These are phyloP conservation scores for Scartelaos histophorus DNA, from an alignment of 2,113 vertebrate species.

Conservation along the genomic window DNA sequence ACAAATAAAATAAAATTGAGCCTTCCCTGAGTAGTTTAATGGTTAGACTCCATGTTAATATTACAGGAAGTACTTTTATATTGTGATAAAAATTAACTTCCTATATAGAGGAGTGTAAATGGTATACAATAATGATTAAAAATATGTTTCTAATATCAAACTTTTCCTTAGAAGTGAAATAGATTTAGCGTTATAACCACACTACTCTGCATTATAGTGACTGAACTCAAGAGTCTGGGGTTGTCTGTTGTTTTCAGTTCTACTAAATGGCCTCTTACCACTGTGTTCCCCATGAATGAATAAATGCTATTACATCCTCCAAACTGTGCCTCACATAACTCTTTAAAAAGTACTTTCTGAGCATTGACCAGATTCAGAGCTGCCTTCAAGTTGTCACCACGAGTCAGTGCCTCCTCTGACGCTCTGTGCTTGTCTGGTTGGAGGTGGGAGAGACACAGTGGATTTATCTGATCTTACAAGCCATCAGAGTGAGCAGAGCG, in stretches of 20 bases:
- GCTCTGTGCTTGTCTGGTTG: slow-evolving; percentile 69
- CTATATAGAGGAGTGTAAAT: too few species aligned
- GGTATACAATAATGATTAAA: too few species aligned
- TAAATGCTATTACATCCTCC: neutral
- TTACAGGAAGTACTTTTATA: too few species aligned
- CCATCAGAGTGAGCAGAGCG: slow-evolving; percentile 80
- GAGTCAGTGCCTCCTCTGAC: slow-evolving; percentile 44
- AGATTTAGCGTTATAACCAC: too few species aligned
- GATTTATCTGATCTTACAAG: slow-evolving; percentile 84
- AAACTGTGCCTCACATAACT: slow-evolving; percentile 1
- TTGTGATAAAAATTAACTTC: too few species aligned
- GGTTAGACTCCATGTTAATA: too few species aligned
- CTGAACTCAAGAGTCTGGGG: neutral
- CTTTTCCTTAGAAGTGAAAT: too few species aligned
- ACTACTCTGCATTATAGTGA: too few species aligned
- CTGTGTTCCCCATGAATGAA: neutral
- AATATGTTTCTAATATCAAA: too few species aligned
- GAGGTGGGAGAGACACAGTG: slow-evolving; percentile 65
- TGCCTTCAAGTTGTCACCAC: slow-evolving; percentile 43
- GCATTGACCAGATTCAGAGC: slow-evolving; percentile 34
- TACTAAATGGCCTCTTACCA: neutral
- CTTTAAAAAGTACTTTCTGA: slow-evolving; percentile 23
- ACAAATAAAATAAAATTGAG: too few species aligned
- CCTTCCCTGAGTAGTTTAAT: too few species aligned
- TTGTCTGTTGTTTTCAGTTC: neutral